A percentile compares a stretch with the other conserved stretches of the same genome.
Evolutionary conservation across 2,888 invertebrate genomes (phyloP).

Genomic region (Aelia acuminata): DNA sequence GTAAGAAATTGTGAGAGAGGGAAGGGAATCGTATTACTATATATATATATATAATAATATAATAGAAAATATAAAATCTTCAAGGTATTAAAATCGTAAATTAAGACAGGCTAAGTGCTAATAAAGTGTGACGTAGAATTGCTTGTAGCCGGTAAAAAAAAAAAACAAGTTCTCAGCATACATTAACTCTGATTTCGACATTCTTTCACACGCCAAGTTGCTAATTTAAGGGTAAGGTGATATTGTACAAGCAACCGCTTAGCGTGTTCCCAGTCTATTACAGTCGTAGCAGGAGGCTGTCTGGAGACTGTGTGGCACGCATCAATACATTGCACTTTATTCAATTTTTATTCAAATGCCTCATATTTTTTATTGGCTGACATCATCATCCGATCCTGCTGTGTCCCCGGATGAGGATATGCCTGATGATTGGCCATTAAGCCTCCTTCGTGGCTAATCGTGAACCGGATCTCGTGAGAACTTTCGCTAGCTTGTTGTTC

Average conservation of each 20-base stretch:
- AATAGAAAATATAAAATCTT: too few species aligned
- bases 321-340: neutral
- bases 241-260: neutral
- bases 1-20: too few species aligned
- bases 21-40: too few species aligned
- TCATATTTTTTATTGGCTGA: neutral
- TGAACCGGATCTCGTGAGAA: neutral
- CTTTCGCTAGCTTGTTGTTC: neutral
- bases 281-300: neutral
- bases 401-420: slow-evolving; percentile 2
- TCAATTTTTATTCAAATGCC: slow-evolving; percentile 15
- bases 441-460: neutral
- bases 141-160: neutral
- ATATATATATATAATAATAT: too few species aligned
- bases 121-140: neutral
- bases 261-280: neutral
- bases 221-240: slow-evolving; percentile 5
- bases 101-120: neutral
- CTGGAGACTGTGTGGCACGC: neutral
- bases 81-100: too few species aligned
- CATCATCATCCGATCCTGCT: neutral
- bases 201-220: neutral
- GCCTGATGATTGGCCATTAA: neutral
- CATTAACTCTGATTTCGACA: neutral
- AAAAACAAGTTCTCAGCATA: neutral